phyloP scores from a whole-genome alignment of 1,140 invertebrate genomes.

The Pachyrhynchus sulphureomaculatus region DNA sequence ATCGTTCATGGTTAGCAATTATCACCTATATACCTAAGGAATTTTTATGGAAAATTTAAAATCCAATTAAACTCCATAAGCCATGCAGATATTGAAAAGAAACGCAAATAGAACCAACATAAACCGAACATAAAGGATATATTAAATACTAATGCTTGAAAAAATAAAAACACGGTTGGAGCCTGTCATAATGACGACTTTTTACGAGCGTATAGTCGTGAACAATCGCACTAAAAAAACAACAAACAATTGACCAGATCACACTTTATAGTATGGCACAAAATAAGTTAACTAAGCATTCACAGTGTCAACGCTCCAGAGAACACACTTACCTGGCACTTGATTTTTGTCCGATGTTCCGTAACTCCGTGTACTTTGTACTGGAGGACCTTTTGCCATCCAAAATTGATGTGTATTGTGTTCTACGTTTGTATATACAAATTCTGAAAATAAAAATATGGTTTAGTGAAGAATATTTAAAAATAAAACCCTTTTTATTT shows the following conservation, averaged over 20 bases:
- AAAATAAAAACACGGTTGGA: conserved; percentile 16
- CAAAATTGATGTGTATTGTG: conserved; percentile 24
- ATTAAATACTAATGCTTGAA: conserved; percentile 17
- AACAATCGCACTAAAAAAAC: conserved; percentile 16
- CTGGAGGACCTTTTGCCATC: conserved; percentile 36
- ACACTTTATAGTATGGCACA: conserved; percentile 28
- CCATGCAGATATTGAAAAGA: too few species aligned
- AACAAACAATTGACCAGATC: conserved; percentile 12
- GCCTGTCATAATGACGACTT: conserved; percentile 9
- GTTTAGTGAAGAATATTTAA: not conserved
- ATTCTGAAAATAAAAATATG: conserved; percentile 41
- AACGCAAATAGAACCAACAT: too few species aligned
- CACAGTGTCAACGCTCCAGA: conserved; percentile 9
- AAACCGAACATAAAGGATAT: not conserved
- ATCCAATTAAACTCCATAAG: too few species aligned
- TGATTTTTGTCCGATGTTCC: conserved; percentile 33
- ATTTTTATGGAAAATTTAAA: too few species aligned
- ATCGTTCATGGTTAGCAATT: too few species aligned
- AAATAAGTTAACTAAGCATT: conserved; percentile 13
- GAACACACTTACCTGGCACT: conserved; percentile 34
- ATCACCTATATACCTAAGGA: too few species aligned
- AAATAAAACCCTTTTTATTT: too few species aligned
- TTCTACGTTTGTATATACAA: conserved; percentile 42
- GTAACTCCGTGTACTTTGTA: conserved; percentile 42
- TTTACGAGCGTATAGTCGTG: conserved; percentile 9